Base-by-base conservation (phyloP, 2,797 vertebrate species). In the Myotis planiceps region DNA sequence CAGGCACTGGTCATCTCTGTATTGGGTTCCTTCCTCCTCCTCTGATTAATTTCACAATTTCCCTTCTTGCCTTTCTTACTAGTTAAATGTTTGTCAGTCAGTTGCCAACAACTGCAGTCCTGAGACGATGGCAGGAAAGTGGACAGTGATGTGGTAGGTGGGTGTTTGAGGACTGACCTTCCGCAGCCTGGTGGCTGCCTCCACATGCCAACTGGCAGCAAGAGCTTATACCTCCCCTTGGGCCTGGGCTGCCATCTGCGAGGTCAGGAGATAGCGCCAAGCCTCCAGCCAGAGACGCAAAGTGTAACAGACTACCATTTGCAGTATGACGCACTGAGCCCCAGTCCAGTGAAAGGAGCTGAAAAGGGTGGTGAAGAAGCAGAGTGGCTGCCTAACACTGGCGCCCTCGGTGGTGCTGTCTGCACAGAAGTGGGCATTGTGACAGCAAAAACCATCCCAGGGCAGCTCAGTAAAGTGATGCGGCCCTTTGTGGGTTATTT, bases 11-110 rank as follows among this genome's bases (percentile, higher is more conserved):
- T 79, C 74, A 92, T 95, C 82, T 89, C 78, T 92, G 9, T 86
- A 23, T 92, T 37, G 39, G 68, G 29, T 91, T 95, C 66, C 89
- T 95, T 97, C 79, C 74, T 93, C 39, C 37, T 80, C 49, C 90
- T 93, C 86, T 37, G 42, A 83, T 39, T 94, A 15, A 58, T 90
- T 94, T 92, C 58, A 83, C 75, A 93, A 16, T 95, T 95, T 96
- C 60, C 75, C 90, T 78, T 87, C 34, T 90, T 88, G 58, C 29
- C 15, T 75, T 85, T 63, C 49, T 83, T 97, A 82, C 27, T 32
- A 75, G 79, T 69, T 91, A 94, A 79, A 29, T 86, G 4, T 82
- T 97, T 95, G 93, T 94, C 47, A 58, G 3, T 95, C 60, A 72
- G 27, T 69, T 84, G 42, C 60, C 69, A 37, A 55, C 39, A 96